Base-by-base conservation (phyloP, 2,888 invertebrate genomes). In the Caenorhabditis sp. region DNA sequence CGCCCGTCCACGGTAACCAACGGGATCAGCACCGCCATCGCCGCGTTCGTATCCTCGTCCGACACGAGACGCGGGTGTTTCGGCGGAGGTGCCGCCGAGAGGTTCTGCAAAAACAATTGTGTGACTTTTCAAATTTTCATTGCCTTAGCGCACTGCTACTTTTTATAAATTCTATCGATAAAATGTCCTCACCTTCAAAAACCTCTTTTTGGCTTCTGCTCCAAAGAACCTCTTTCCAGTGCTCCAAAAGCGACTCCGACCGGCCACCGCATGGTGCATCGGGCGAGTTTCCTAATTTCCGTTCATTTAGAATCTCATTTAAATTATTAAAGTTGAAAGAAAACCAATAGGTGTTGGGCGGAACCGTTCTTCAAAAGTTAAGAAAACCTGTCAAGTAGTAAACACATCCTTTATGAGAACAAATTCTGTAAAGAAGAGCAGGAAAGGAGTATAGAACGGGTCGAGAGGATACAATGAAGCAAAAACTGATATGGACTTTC, bases 11-110 rank as follows among this genome's bases (percentile, higher is more conserved):
- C 70, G 15, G 81, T 76, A 1, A 83, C 71, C 27, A 84, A 59
- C 2, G 84, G 82, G 27, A 85, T 65, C 13, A 85, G 39, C 7
- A 85, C 85, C 32, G 74, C 61, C 74, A 74, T 74, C 17, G 35
- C 53, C 9, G 66, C 39, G 9, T 66, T 74, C 6, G 39, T 17
- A 35, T 74, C 74, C 1, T 46, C 26, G 50, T 66, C 74, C 7
- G 61, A 48, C 1, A 74, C 45, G 2, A 74, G 27, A 17, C 74
- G 58, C 17, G 74, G 74, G 52, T 74, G 74, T 37, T 62, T 66
- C n/a, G 61, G 56, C 11, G 66, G 48, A 4, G 65, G 65, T 13
- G 22, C 56, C 3, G 43, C 22, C 2, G 32, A 22, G 15, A 73
- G 63, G 20, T 65, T 63, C 56, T 68, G 52, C 27, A 59, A 41